Base-by-base conservation (phyloP, 2,888 invertebrate genomes). In the Tipula helvola region DNA sequence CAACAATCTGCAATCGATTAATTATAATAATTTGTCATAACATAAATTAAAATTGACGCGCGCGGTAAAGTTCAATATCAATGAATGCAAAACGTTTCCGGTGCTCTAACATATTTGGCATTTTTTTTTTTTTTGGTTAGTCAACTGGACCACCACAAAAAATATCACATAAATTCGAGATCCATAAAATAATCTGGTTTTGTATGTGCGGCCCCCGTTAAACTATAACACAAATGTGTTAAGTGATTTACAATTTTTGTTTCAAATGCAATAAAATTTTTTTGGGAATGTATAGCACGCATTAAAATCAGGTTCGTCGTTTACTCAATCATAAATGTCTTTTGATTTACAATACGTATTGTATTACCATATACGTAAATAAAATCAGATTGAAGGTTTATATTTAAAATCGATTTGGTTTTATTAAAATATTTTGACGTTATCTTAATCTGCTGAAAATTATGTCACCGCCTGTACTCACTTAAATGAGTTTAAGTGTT, bases 11-110 rank as follows among this genome's bases (percentile, higher is more conserved):
- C 39, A 71, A 71, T 71, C 71, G 71, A 71, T 71, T 71, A 71
- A 71, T 71, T 71, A 71, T 71, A 71, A 71, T 71, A 71, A 71
- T 71, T 71, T 71, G 71, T 71, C 71, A 71, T 71, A 71, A 71
- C 71, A 71, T 10, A 57, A 28, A 71, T 71, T 71, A 28, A 71
- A 71, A 71, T 71, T 10, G 71, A 18, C 57, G 71, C 71, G 71
- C 71, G 71, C 71, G 71, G 71, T 28, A 71, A 10, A 71, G 71
- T 28, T 71, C 71, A 71, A 71, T 28, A 71, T 71, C 71, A 2
- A 28, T 71, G 71, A 71, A 71, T 71, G 71, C 71, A 71, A 52
- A 28, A 28, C 28, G 71, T 71, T 71, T 71, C 71, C 71, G 71
- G 71, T 28, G 2, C 28, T 71, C 28, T 71, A 71, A 71, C 28